Evolutionary conservation across 2,797 vertebrate species (phyloP).

Genomic region (Propithecus deckenii): DNA sequence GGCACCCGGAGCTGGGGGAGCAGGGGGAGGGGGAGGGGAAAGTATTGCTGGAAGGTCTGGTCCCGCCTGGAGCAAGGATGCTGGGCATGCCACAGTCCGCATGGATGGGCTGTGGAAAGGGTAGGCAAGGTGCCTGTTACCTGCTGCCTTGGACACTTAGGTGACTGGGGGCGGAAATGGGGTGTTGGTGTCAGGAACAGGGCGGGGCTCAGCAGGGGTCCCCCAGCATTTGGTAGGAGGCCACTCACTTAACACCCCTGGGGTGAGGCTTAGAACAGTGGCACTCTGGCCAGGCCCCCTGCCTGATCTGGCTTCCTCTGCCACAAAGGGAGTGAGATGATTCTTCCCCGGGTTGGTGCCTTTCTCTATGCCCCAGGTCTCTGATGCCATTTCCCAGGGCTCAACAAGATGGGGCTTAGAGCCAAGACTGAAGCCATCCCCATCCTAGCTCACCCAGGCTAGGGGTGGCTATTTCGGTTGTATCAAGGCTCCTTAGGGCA

Average conservation of each 20-base stretch:
- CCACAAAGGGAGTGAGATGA: neutral
- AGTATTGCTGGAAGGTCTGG: neutral
- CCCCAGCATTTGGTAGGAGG: neutral
- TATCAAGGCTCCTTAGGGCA: neutral
- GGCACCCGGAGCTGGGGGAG: neutral
- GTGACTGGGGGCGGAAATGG: neutral
- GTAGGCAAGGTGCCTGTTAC: neutral
- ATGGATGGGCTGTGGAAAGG: neutral
- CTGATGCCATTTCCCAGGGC: neutral
- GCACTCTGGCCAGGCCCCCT: neutral
- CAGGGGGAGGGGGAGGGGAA: too few relatives aligned
- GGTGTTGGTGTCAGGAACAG: neutral
- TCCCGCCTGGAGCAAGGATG: neutral
- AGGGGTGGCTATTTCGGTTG: neutral
- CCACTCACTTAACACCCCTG: neutral
- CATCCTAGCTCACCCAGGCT: neutral
- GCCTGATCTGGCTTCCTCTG: neutral
- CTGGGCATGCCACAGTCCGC: too few relatives aligned
- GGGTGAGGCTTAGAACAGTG: neutral
- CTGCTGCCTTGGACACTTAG: neutral
- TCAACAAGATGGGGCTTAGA: neutral
- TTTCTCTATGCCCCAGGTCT: neutral
- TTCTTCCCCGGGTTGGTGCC: neutral
- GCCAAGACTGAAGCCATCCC: neutral
- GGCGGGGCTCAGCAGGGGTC: neutral